Base-by-base conservation (phyloP, 2,888 invertebrate genomes). In the Iselma pallidipennis region DNA sequence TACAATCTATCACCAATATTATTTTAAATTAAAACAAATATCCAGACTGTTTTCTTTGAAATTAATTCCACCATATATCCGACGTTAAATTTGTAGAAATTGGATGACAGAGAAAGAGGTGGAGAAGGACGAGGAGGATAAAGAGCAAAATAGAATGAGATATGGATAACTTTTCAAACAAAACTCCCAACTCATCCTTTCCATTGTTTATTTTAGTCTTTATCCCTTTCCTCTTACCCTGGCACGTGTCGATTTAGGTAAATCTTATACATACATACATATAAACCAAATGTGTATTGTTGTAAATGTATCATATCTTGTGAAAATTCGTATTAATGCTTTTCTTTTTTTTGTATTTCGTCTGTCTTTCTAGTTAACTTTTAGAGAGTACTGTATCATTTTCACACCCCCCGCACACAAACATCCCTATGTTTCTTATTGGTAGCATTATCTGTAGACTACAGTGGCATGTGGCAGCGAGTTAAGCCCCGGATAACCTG, bases 401-500 rank as follows among this genome's bases (percentile, higher is more conserved):
- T 33, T 16, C 16, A 16, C 19, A 42, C 19, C n/a, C n/a, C n/a
- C n/a, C n/a, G 21, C 42, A 37, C 37, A 42, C 19, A 9, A 37
- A 42, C 42, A 10, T 21, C 9, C n/a, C n/a, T n/a, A n/a, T n/a
- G n/a, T n/a, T n/a, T n/a, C 42, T 42, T 42, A 42, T 42, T 42
- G 21, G 42, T 10, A 42, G 10, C 42, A 42, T 42, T 42, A 42
- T 42, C 42, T 42, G 10, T 42, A 21, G 28, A 19, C 3, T 29
- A 14, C 53, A 53, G 53, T 53, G 53, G 31, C 19, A 31, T 55
- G 58, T 62, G 64, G 63, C 63, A 60, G 26, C n/a, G n/a, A 31
- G 42, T 60, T 64, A 60, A 64, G 60, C 60, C 60, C 21, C 42
- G 54, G 56, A 50, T 63, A 63, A 63, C 63, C 57, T 57, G 45